phyloP scores from a whole-genome alignment of 2,113 vertebrate species.

The Thamnaconus septentrionalis region DNA sequence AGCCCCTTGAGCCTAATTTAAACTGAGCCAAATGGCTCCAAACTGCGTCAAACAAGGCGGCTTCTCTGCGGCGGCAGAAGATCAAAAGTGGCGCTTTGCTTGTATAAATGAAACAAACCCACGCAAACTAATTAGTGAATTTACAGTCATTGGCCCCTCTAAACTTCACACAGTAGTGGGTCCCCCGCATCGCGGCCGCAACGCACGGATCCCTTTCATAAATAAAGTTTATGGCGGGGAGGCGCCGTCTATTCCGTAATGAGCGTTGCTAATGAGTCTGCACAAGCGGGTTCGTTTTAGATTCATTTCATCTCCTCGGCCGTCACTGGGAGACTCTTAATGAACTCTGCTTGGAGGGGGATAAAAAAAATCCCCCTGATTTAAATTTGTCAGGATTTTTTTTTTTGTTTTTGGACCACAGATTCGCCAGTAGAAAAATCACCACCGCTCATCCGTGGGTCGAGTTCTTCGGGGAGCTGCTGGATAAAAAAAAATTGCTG shows the following conservation, averaged over 20 bases:
- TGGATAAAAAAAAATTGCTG: too few species aligned
- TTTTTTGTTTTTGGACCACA: not conserved
- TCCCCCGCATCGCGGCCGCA: not conserved
- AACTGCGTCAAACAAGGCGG: slow-evolving; percentile 18
- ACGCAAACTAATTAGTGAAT: slow-evolving; percentile 46
- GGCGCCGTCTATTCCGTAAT: slow-evolving; percentile 16
- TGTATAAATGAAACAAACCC: slow-evolving; percentile 29
- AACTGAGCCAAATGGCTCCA: slow-evolving; percentile 14
- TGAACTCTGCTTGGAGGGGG: slow-evolving; percentile 6
- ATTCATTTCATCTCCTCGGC: slow-evolving; percentile 29
- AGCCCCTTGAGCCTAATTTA: not conserved
- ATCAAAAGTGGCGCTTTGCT: slow-evolving; percentile 32
- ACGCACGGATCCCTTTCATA: not conserved
- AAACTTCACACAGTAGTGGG: slow-evolving; percentile 26
- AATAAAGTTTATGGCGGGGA: slow-evolving; percentile 24
- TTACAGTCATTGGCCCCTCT: slow-evolving; percentile 33
- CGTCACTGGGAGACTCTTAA: slow-evolving; percentile 25
- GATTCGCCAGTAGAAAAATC: too few species aligned
- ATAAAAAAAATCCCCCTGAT: slow-evolving; percentile 6
- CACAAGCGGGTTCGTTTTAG: slow-evolving; percentile 17
- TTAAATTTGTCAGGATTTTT: slow-evolving; percentile 17
- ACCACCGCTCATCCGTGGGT: too few species aligned
- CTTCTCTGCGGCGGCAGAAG: slow-evolving; percentile 23
- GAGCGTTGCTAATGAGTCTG: slow-evolving; percentile 34
- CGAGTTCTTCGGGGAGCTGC: too few species aligned